Percentiles rank a stretch among this genome's conserved stretches.
Evolutionary conservation across 2,888 invertebrate species (phyloP).

Genomic region (Habrosyne pyritoides): DNA sequence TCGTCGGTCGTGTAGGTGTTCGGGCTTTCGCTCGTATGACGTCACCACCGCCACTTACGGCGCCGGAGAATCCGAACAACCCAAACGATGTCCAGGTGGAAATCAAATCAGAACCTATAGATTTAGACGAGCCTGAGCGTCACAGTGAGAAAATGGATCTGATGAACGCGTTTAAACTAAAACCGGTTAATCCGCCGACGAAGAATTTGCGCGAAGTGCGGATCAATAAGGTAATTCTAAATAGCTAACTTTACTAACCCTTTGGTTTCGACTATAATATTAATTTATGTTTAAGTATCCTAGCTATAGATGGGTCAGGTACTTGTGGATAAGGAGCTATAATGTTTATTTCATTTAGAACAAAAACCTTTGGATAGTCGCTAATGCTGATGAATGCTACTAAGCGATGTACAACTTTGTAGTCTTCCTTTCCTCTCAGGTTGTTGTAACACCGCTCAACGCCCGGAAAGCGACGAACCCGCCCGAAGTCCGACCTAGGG

Average conservation of each 20-base stretch:
- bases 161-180: conserved; percentile 66
- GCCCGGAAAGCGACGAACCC: conserved; percentile 41
- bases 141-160: conserved; percentile 68
- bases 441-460: conserved; percentile 48
- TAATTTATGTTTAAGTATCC: no score
- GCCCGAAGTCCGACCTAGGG: conserved; percentile 52
- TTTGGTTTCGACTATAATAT: no score
- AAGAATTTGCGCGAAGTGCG: conserved; percentile 63
- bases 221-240: conserved; percentile 54
- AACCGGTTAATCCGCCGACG: conserved; percentile 55
- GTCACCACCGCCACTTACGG: conserved; percentile 56
- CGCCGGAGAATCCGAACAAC: conserved; percentile 20
- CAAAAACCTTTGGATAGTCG: no score
- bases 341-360: no score
- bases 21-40: conserved; percentile 74
- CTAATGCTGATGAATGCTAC: no score
- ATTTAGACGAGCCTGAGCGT: conserved; percentile 65
- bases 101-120: conserved; percentile 73
- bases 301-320: no score
- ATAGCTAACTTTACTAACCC: no score
- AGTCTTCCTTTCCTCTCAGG: no score
- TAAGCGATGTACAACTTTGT: no score
- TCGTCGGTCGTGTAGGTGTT: conserved; percentile 69
- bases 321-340: no score
- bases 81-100: conserved; percentile 59